phyloP scores from a whole-genome alignment of 2,113 vertebrate genomes.

The Dipodomys stephensi region DNA sequence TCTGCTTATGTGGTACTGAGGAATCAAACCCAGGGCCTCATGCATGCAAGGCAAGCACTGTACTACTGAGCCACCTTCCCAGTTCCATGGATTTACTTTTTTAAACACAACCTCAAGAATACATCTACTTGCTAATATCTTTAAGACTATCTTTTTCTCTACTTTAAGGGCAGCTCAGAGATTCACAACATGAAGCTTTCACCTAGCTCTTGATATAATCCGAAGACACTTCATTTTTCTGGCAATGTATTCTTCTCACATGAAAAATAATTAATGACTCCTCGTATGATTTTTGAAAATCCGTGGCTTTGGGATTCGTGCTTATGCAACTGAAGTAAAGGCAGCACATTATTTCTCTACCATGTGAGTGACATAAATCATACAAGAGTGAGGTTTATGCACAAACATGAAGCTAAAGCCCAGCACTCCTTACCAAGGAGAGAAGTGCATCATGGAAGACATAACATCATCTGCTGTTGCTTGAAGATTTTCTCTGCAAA shows the following conservation, averaged over 20 bases:
- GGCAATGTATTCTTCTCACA: slow-evolving; percentile 23
- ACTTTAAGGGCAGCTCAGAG: not conserved
- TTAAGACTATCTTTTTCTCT: not conserved
- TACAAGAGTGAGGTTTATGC: not conserved
- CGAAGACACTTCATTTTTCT: slow-evolving; percentile 15
- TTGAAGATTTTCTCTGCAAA: not conserved
- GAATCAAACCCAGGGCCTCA: no score
- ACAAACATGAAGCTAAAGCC: slow-evolving; percentile 40
- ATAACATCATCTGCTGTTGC: not conserved
- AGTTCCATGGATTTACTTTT: not conserved
- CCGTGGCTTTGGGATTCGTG: not conserved
- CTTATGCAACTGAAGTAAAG: not conserved
- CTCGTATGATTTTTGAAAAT: slow-evolving; percentile 30
- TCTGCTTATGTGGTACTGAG: no score
- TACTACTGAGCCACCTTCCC: no score
- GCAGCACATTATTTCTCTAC: not conserved
- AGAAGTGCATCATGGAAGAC: slow-evolving; percentile 57
- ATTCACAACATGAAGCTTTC: slow-evolving; percentile 32
- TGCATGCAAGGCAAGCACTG: no score
- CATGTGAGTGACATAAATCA: slow-evolving; percentile 58
- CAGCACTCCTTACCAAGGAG: slow-evolving; percentile 33
- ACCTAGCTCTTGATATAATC: slow-evolving; percentile 5
- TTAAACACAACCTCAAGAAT: not conserved
- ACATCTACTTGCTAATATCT: not conserved
- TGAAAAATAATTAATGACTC: not conserved